Base-by-base conservation (phyloP, 2,888 invertebrate genomes). In the Diarsia rubi region DNA sequence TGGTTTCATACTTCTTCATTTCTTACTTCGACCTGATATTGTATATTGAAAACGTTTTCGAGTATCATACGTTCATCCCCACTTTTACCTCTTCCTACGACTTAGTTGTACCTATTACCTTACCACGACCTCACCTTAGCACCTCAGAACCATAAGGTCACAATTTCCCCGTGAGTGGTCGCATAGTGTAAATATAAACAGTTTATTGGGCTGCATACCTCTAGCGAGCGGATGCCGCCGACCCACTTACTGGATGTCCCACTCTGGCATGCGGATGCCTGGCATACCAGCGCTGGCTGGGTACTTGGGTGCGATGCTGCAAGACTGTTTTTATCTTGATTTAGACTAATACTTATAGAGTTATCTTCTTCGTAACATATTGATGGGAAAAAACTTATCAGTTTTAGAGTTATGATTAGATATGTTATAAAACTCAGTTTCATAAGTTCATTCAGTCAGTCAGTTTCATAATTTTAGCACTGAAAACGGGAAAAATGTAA, bases 201-300 rank as follows among this genome's bases (percentile, higher is more conserved):
- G 87, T 88, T 88, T 88, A 89, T 89, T 88, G 75, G 83, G 80
- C 78, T 80, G 86, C 89, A 90, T 90, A 76, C 81, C 80, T 85
- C 72, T 42, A 63, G 72, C 74, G 78, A 80, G 83, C 86, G 87
- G 87, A 88, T 87, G 82, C 85, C 72, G 85, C 60, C 89, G 91
- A 88, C 92, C 92, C 87, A 92, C 83, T 90, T 92, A 84, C 85
- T 54, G 80, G 80, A 77, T 87, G 86, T 81, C 85, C 82, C 84
- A 69, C 78, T 69, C 47, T 3, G 80, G 70, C 31, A 75, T 75
- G 83, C 77, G 82, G 80, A 82, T 84, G 73, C 86, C 80, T 14
- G 45, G 78, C 86, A 88, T 89, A 76, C 87, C 87, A 44, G 21
- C 11, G 31, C 70, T 45, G 47, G 49, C 62, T 82, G 81, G 69